A percentile compares a stretch with the other conserved stretches of the same genome.
Evolutionary conservation across 2,888 invertebrate species (phyloP).

Genomic region (Onthophagus sagittarius): DNA sequence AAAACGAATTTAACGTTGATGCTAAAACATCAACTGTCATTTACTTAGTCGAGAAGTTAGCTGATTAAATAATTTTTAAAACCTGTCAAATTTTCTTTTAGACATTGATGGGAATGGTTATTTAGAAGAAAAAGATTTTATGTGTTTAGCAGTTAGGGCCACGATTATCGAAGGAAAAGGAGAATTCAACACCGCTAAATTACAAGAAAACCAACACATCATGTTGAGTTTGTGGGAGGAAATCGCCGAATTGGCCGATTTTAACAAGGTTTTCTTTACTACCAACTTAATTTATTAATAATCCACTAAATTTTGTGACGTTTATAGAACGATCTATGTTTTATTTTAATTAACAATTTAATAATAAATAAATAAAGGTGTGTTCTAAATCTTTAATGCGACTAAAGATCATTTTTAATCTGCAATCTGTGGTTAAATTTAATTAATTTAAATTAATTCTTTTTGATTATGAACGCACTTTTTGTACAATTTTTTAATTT

Average conservation of each 20-base stretch:
- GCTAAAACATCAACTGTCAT: too few species aligned
- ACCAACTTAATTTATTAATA: neutral
- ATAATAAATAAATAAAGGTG: too few species aligned
- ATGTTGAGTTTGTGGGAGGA: conserved; percentile 84
- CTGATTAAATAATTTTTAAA: too few species aligned
- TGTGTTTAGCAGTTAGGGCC: conserved; percentile 75
- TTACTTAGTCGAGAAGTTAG: too few species aligned
- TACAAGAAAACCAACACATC: conserved; percentile 77
- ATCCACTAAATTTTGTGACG: neutral
- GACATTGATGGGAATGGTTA: conserved; percentile 84
- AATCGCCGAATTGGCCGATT: conserved; percentile 80
- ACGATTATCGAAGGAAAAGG: conserved; percentile 81
- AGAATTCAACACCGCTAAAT: conserved; percentile 66
- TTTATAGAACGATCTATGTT: neutral
- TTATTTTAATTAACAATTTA: neutral
- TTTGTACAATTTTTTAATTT: neutral
- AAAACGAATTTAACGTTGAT: too few species aligned
- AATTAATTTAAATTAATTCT: too few species aligned
- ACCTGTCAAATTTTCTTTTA: too few species aligned
- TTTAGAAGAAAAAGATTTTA: conserved; percentile 77
- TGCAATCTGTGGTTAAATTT: neutral
- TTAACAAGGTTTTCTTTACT: conserved; percentile 65
- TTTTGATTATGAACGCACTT: neutral
- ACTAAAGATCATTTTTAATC: neutral
- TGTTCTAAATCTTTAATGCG: too few species aligned